These are phyloP conservation scores for Platorchestia sp. DNA, from an alignment of 1,140 invertebrate genomes.

Conservation along the genomic window DNA sequence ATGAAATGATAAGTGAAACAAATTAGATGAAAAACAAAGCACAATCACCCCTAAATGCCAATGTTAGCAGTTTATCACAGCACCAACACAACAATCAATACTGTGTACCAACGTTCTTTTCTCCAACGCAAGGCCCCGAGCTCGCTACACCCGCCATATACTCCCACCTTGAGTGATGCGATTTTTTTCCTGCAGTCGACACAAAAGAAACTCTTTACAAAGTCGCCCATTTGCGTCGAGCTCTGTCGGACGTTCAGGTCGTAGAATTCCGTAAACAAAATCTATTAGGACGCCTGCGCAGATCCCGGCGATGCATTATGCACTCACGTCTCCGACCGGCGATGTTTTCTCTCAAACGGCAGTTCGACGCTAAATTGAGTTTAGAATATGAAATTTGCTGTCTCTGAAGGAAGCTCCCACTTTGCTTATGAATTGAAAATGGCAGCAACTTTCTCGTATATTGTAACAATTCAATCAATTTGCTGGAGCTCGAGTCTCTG, in stretches of 20 bases:
- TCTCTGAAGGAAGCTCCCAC: not conserved
- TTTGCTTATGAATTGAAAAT: constrained; percentile 40
- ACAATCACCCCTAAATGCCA: too few species aligned
- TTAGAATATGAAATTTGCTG: constrained; percentile 34
- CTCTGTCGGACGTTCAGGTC: not conserved
- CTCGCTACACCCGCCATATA: not conserved
- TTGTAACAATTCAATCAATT: constrained; percentile 45
- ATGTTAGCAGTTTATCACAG: too few species aligned
- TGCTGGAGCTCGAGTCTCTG: not conserved
- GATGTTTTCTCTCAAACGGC: constrained; percentile 22
- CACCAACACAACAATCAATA: too few species aligned
- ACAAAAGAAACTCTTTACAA: not conserved
- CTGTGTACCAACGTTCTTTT: not conserved
- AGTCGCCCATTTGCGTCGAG: not conserved
- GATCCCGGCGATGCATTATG: not conserved
- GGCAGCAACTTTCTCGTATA: constrained; percentile 47
- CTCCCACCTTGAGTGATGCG: not conserved
- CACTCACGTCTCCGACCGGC: not conserved
- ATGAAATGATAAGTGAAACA: too few species aligned
- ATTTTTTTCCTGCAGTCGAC: not conserved
- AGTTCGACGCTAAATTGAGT: constrained; percentile 35
- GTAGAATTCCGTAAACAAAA: constrained; percentile 18
- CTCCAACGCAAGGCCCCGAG: not conserved
- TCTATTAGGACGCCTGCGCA: constrained; percentile 14
- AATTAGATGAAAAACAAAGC: too few species aligned